Evolutionary conservation across 1,140 invertebrate species (phyloP).

Genomic region (Achatina immaculata): DNA sequence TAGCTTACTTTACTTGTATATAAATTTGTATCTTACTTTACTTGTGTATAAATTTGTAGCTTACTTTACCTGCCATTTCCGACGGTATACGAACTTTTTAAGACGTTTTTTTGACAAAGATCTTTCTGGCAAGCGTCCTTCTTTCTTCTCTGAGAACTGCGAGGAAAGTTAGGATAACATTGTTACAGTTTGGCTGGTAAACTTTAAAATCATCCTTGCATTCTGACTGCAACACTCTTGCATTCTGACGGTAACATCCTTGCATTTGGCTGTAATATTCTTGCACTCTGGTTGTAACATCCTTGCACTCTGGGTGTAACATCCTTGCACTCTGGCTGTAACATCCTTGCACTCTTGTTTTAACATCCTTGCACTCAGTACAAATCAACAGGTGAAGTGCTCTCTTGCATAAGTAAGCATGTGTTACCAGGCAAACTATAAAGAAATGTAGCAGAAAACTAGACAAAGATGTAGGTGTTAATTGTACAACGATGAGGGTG

Average conservation of each 20-base stretch:
- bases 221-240: not conserved
- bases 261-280: not conserved
- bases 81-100: slow-evolving; percentile 91
- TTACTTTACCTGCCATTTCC: slow-evolving; percentile 80
- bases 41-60: not conserved
- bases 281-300: not conserved
- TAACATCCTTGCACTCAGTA: too few species aligned
- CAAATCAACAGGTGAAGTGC: too few species aligned
- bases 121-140: slow-evolving; percentile 51
- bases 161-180: too few species aligned
- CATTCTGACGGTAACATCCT: not conserved
- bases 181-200: too few species aligned
- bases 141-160: slow-evolving; percentile 71
- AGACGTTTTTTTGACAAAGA: slow-evolving; percentile 71
- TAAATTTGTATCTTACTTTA: not conserved
- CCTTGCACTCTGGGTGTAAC: too few species aligned
- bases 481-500: too few species aligned
- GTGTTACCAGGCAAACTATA: too few species aligned
- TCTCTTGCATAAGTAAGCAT: too few species aligned
- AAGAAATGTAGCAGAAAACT: too few species aligned
- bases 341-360: too few species aligned
- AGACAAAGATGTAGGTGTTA: too few species aligned
- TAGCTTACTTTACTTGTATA: too few species aligned
- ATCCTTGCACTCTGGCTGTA: not conserved
- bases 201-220: not conserved